Evolutionary conservation across 92 coral and sea anemone genomes (phyloP).

Genomic region (Bergia puertoricense): DNA sequence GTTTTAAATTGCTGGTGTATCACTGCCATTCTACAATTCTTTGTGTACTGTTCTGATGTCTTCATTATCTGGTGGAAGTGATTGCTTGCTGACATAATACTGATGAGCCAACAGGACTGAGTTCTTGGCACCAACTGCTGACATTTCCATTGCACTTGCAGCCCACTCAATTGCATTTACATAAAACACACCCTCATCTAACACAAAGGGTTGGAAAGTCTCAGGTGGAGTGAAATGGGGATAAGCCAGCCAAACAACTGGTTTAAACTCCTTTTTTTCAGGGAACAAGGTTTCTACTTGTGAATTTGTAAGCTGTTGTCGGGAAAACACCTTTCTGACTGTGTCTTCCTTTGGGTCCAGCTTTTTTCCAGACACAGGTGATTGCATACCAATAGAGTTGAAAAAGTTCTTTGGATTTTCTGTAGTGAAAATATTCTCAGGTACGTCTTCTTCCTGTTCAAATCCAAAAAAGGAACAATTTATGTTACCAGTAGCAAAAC

Average conservation of each 20-base stretch:
- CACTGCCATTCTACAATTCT: conserved; percentile 52
- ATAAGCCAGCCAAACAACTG: conserved; percentile 84
- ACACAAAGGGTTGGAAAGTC: conserved; percentile 77
- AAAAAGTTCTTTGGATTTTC: conserved; percentile 82
- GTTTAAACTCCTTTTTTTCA: conserved; percentile 38
- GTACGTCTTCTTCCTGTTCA: conserved; percentile 51
- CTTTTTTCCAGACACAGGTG: conserved; percentile 64
- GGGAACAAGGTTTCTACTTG: conserved; percentile 66
- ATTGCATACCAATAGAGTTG: conserved; percentile 77
- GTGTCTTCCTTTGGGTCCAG: conserved; percentile 38
- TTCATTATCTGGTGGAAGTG: background rate
- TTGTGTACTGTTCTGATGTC: background rate
- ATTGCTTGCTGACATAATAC: conserved; percentile 36
- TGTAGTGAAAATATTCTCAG: conserved; percentile 76
- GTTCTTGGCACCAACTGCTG: conserved; percentile 86
- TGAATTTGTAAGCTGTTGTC: conserved; percentile 61
- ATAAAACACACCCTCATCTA: conserved; percentile 95
- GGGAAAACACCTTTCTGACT: conserved; percentile 83
- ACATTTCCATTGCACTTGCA: conserved; percentile 99
- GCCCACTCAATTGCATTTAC: conserved; percentile 92
- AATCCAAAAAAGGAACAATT: conserved; percentile 72
- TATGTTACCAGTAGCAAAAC: conserved; percentile 70
- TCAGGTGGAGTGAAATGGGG: conserved; percentile 87
- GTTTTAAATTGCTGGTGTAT: background rate
- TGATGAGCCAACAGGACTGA: conserved; percentile 82